These are phyloP conservation scores for Otus sunia DNA, from an alignment of 2,113 vertebrate genomes.

Conservation along the genomic window DNA sequence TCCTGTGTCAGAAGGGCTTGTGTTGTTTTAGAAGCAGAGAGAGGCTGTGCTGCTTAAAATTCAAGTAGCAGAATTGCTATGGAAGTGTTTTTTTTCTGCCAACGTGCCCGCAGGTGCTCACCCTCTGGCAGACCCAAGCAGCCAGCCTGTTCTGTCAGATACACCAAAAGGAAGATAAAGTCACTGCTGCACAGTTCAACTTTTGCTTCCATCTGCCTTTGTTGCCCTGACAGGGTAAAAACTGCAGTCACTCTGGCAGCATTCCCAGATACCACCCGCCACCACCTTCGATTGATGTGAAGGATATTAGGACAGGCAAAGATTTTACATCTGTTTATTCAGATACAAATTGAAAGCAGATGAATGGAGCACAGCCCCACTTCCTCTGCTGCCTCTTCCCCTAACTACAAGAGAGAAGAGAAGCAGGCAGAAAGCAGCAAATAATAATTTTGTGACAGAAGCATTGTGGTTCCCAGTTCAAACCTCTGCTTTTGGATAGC, in stretches of 20 bases:
- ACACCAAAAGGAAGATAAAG: not conserved
- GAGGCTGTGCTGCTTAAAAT: not conserved
- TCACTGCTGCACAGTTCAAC: not conserved
- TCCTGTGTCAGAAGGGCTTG: not conserved
- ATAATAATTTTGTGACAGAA: conserved; percentile 67
- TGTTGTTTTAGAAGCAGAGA: not conserved
- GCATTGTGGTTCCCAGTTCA: conserved; percentile 56
- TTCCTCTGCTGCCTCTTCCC: conserved; percentile 56
- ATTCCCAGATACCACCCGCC: not conserved
- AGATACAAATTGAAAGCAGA: conserved; percentile 66
- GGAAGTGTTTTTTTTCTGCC: not conserved
- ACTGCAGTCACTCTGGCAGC: not conserved
- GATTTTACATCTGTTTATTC: conserved; percentile 61
- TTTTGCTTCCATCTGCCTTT: not conserved
- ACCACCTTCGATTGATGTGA: accelerated
- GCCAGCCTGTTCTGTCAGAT: accelerated
- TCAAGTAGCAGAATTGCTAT: not conserved
- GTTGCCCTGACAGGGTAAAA: not conserved
- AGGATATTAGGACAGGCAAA: not conserved
- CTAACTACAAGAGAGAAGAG: not conserved
- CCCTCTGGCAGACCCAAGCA: not conserved
- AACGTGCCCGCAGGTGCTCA: not conserved
- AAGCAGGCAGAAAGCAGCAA: conserved; percentile 46
- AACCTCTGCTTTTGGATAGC: conserved; percentile 38
- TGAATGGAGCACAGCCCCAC: conserved; percentile 53